A percentile compares a stretch with the other conserved stretches of the same genome.
Evolutionary conservation across 2,797 vertebrate species (phyloP).

Genomic region (Halcyon leucocephala): DNA sequence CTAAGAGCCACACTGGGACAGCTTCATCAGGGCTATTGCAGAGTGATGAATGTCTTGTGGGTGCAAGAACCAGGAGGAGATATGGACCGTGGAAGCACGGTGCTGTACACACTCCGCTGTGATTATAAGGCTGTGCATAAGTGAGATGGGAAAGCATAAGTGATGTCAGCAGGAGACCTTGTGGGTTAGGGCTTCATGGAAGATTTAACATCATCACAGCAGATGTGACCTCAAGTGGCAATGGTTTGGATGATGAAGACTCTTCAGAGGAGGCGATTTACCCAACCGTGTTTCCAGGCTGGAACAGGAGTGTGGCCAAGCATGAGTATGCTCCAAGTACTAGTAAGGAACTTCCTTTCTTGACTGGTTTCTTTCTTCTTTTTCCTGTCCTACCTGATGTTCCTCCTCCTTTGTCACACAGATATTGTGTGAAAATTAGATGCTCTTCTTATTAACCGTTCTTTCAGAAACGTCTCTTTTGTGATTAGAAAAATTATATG

Average conservation of each 20-base stretch:
- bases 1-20: fast-evolving
- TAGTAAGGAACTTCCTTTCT: slow-evolving; percentile 65
- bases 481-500: not conserved
- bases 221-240: slow-evolving; percentile 56
- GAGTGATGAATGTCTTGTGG: not conserved
- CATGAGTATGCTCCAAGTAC: slow-evolving; percentile 1
- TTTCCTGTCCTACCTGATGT: fast-evolving
- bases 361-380: not conserved
- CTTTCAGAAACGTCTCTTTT: not conserved
- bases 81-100: fast-evolving
- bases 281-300: slow-evolving; percentile 30
- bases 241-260: slow-evolving; percentile 54
- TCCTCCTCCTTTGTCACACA: not conserved
- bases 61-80: not conserved
- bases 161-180: not conserved
- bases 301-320: slow-evolving; percentile 49
- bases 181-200: slow-evolving; percentile 14
- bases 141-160: not conserved
- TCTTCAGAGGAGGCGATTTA: slow-evolving; percentile 17
- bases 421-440: not conserved
- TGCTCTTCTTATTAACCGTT: not conserved
- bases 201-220: slow-evolving; percentile 52
- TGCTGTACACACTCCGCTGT: not conserved
- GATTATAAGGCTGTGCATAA: not conserved
- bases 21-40: not conserved